phyloP scores from a whole-genome alignment of 2,113 vertebrate genomes.

The Mirza zaza region DNA sequence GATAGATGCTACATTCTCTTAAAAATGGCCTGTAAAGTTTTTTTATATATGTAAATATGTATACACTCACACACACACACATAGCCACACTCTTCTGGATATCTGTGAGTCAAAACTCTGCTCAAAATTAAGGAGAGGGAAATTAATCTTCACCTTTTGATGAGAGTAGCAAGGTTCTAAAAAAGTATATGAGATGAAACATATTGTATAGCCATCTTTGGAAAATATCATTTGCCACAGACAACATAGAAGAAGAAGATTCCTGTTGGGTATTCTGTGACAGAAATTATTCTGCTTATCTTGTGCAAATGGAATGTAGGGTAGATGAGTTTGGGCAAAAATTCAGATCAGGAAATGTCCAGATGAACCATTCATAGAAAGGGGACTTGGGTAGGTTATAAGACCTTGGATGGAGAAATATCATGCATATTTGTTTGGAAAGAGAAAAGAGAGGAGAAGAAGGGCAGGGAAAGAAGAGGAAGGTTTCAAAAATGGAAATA shows the following conservation, averaged over 20 bases:
- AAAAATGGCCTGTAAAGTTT: not conserved
- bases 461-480: not conserved
- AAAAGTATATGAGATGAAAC: not conserved
- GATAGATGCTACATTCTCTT: fast-evolving
- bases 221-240: not conserved
- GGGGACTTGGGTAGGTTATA: fast-evolving
- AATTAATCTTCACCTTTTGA: not conserved
- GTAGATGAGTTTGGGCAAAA: not conserved
- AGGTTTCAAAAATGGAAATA: not conserved
- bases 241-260: not conserved
- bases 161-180: not conserved
- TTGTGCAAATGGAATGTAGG: not conserved
- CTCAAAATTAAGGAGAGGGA: not conserved
- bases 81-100: not conserved
- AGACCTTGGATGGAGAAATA: not conserved
- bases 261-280: not conserved
- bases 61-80: too few species aligned
- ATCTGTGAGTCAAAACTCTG: not conserved
- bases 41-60: too few species aligned
- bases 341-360: not conserved
- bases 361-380: not conserved
- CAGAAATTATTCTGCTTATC: not conserved
- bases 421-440: not conserved
- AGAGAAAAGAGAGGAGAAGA: not conserved
- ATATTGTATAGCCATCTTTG: not conserved